Evolutionary conservation across 2,113 vertebrate species (phyloP).

Genomic region (Enhydra lutris): DNA sequence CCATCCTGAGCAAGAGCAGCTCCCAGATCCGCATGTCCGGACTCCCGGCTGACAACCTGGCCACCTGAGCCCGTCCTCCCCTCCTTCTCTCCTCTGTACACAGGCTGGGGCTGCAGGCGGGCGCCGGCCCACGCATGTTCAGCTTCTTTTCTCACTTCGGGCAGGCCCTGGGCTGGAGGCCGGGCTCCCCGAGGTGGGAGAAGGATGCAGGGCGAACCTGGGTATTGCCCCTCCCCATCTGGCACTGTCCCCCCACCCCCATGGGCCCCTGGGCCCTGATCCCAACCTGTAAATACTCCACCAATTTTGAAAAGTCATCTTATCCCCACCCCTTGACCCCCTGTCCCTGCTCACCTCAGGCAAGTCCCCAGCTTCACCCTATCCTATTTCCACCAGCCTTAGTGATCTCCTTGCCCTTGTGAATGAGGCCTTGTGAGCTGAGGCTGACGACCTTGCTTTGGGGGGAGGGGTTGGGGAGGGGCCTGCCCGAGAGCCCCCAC

Average conservation of each 20-base stretch:
- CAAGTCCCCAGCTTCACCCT: background rate
- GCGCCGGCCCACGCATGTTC: background rate
- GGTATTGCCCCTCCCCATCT: background rate
- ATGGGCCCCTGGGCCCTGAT: background rate
- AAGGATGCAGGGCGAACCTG: background rate
- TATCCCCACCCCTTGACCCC: background rate
- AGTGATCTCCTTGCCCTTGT: background rate
- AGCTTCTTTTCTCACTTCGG: constrained; percentile 16
- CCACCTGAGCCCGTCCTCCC: constrained; percentile 87
- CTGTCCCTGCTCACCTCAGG: background rate
- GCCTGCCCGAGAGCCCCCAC: background rate
- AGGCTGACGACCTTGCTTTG: constrained; percentile 3
- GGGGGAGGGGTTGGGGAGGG: background rate
- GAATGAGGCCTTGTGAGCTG: background rate
- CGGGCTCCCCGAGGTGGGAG: constrained; percentile 24
- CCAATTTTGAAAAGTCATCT: background rate
- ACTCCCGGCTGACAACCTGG: constrained; percentile 94
- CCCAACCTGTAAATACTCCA: constrained; percentile 66
- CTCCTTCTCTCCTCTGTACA: background rate
- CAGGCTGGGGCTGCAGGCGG: background rate
- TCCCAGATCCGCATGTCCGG: constrained; percentile 99
- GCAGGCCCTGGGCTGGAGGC: constrained; percentile 29
- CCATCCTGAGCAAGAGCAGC: constrained; percentile 99
- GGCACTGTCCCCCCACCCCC: background rate
- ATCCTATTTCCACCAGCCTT: background rate